These are phyloP conservation scores for Homarus americanus DNA, from an alignment of 1,140 invertebrate species.

Conservation along the genomic window DNA sequence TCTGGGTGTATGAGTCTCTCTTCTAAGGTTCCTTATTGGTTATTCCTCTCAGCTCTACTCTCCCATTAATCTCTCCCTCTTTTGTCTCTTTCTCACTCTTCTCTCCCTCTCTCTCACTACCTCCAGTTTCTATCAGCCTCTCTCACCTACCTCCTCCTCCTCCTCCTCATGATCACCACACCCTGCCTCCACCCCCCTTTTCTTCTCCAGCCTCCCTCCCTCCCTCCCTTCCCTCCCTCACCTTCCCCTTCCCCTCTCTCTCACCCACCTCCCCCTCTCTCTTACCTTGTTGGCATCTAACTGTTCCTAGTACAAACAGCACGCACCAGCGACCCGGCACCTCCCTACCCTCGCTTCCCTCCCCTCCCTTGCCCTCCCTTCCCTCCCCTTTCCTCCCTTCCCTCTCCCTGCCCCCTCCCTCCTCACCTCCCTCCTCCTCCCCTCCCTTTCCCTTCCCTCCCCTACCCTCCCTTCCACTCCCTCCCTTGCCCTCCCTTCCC, in stretches of 20 bases:
- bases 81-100: too few species aligned
- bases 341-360: neutral
- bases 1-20: too few species aligned
- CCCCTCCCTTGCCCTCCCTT: too few species aligned
- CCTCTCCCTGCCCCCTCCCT: neutral
- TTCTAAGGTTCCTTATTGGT: too few species aligned
- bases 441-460: neutral
- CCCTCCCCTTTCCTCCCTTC: neutral
- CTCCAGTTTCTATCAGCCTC: too few species aligned
- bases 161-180: neutral
- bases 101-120: neutral
- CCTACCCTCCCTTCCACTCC: neutral
- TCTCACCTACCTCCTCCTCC: neutral
- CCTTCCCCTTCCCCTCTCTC: neutral
- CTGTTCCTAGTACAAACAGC: constrained; percentile 57
- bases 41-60: neutral
- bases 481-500: neutral
- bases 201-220: neutral
- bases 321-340: constrained; percentile 25
- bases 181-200: neutral
- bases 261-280: neutral
- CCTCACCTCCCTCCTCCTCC: too few species aligned
- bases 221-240: neutral
- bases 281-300: constrained; percentile 41
- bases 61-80: neutral